Evolutionary conservation across 2,113 vertebrate species (phyloP).

Genomic region (Sialia sialis): DNA sequence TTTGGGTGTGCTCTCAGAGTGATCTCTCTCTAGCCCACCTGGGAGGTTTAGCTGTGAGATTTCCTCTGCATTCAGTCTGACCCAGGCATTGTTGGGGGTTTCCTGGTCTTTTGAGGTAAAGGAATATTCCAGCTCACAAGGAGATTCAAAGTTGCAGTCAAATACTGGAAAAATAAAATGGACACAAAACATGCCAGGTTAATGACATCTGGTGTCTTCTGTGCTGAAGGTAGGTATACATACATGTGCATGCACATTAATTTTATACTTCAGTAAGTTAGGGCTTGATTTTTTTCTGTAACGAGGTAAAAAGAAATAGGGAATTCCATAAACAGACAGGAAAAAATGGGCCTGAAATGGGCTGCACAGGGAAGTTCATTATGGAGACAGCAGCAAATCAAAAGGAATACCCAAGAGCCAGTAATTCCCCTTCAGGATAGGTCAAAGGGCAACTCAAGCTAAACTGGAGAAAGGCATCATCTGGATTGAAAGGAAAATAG

Average conservation of each 20-base stretch:
- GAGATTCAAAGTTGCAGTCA: conserved; percentile 78
- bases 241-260: not conserved
- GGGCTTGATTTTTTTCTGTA: not conserved
- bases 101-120: conserved; percentile 39
- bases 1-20: conserved; percentile 67
- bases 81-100: conserved; percentile 60
- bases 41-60: conserved; percentile 55
- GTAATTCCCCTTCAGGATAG: not conserved
- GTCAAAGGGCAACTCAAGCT: not conserved
- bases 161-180: conserved; percentile 68
- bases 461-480: not conserved
- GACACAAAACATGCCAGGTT: not conserved
- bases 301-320: not conserved
- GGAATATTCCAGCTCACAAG: conserved; percentile 78
- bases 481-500: not conserved
- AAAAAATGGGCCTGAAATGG: not conserved
- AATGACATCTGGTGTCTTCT: not conserved
- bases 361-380: not conserved
- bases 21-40: conserved; percentile 55
- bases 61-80: conserved; percentile 68
- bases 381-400: not conserved
- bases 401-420: not conserved
- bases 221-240: not conserved
- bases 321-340: not conserved
- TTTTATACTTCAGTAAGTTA: not conserved